Conservation (phyloP, 2,797 vertebrate species). For the Thalassophryne amazonica region DNA sequence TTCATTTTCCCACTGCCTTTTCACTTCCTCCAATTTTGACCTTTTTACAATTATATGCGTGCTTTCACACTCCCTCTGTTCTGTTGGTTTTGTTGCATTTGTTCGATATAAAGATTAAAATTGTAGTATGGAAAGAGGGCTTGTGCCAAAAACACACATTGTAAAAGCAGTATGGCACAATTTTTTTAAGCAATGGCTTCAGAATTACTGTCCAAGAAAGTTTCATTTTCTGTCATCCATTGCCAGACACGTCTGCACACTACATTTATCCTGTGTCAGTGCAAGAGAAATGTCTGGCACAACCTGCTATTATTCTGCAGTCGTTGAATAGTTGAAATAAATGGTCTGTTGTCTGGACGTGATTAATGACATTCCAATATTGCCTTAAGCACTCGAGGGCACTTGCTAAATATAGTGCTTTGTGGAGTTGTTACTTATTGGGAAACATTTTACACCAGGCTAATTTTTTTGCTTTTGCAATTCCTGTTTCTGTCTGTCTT, state of each 20-base stretch:
- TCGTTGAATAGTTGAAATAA: neutral
- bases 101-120: neutral
- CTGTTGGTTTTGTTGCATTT: constrained; percentile 17
- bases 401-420: neutral
- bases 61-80: neutral
- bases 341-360: neutral
- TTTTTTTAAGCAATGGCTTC: constrained; percentile 9
- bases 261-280: neutral
- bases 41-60: neutral
- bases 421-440: neutral
- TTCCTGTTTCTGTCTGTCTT: neutral
- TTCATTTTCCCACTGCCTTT: constrained; percentile 16
- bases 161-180: no score
- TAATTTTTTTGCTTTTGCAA: no score
- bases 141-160: neutral
- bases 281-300: neutral
- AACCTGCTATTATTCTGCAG: neutral
- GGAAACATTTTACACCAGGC: no score
- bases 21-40: constrained; percentile 8
- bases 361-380: neutral
- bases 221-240: neutral
- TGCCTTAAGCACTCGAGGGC: neutral
- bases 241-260: neutral
- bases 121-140: neutral
- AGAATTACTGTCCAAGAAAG: no score